These are phyloP conservation scores for Elgonia sp. DNA, from an alignment of 2,888 invertebrate genomes.

Conservation along the genomic window DNA sequence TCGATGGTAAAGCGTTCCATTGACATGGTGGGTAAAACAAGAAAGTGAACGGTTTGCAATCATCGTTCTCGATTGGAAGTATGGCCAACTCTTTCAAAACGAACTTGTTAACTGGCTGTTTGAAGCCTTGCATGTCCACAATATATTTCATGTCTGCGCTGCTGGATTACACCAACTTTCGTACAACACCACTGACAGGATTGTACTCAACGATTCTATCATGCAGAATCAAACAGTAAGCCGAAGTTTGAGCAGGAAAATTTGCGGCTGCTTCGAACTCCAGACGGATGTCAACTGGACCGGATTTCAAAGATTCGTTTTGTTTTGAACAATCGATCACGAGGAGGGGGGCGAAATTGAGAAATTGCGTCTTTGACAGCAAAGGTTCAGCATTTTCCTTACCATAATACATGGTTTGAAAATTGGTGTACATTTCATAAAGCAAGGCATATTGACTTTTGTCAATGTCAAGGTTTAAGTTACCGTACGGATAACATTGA, in stretches of 20 bases:
- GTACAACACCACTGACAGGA: slow-evolving; percentile 32
- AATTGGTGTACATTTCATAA: slow-evolving; percentile 54
- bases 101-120: too few species aligned
- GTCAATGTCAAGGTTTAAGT: slow-evolving; percentile 51
- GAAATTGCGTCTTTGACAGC: slow-evolving; percentile 17
- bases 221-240: too few species aligned
- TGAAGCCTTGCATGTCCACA: slow-evolving; percentile 48
- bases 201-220: not conserved
- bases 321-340: too few species aligned
- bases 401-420: slow-evolving; percentile 37
- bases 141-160: slow-evolving; percentile 19
- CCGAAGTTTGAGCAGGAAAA: slow-evolving; percentile 11
- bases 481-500: slow-evolving; percentile 75
- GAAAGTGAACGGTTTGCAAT: slow-evolving; percentile 7
- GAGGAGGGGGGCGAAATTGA: slow-evolving; percentile 17
- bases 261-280: slow-evolving; percentile 16
- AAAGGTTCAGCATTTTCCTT: slow-evolving; percentile 26
- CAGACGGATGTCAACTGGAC: slow-evolving; percentile 13
- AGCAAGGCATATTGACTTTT: slow-evolving; percentile 40
- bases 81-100: too few species aligned
- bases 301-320: not conserved
- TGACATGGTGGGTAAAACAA: slow-evolving; percentile 40
- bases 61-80: not conserved
- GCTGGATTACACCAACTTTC: slow-evolving; percentile 23
- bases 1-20: slow-evolving; percentile 33